These are phyloP conservation scores for Papilio helenus DNA, from an alignment of 1,140 invertebrate genomes.

Conservation along the genomic window DNA sequence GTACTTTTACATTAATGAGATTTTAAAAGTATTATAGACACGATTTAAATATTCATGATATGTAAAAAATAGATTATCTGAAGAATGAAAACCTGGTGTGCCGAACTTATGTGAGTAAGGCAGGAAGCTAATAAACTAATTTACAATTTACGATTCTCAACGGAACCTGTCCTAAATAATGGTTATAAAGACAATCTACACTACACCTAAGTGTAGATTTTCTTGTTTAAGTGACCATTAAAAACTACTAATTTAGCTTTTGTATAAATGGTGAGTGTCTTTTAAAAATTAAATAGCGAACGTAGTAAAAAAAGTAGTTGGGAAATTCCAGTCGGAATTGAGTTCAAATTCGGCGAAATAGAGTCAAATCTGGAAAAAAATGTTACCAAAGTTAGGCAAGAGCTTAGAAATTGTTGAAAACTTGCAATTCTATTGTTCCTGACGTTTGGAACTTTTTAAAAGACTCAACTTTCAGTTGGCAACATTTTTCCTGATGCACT, in stretches of 20 bases:
- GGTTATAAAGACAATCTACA: no score
- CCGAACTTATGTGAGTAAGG: no score
- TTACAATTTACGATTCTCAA: no score
- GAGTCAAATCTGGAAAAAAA: background rate
- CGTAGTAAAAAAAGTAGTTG: background rate
- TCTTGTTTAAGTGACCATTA: no score
- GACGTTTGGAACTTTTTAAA: background rate
- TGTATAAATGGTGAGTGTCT: no score
- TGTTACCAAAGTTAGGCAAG: background rate
- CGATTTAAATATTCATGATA: no score
- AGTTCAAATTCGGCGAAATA: background rate
- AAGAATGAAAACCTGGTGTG: no score
- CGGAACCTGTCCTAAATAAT: no score
- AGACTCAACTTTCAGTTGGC: background rate
- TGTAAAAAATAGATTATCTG: no score
- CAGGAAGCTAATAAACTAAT: no score
- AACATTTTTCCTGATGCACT: background rate
- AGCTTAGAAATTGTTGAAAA: constrained; percentile 7
- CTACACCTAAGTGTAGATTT: no score
- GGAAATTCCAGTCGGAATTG: background rate
- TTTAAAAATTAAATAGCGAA: background rate
- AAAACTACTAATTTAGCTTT: no score
- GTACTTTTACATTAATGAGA: background rate
- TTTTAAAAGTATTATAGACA: background rate
- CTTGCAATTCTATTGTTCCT: constrained; percentile 7